Conservation (phyloP, 1,140 invertebrate genomes). For the Lordiphosa stackelbergi region DNA sequence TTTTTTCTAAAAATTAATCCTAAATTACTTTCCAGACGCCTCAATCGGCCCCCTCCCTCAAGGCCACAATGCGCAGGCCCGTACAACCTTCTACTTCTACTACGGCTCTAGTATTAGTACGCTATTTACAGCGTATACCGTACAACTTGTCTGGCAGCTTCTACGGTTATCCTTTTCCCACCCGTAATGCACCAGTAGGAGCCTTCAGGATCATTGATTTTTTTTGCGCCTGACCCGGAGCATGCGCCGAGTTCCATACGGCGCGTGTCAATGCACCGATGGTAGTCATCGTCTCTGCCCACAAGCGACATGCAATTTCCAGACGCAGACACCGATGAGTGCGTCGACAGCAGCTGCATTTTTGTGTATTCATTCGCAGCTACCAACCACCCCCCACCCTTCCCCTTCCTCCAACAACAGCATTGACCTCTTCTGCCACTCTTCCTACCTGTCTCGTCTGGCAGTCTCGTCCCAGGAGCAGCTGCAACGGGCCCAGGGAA, state of each 20-base stretch:
- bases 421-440: conserved; percentile 1
- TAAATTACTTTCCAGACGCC: neutral
- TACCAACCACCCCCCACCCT: neutral
- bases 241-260: conserved; percentile 38
- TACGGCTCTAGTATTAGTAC: conserved; percentile 61
- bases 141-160: conserved; percentile 14
- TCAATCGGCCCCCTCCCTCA: neutral
- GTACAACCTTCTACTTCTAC: conserved; percentile 48
- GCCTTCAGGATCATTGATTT: conserved; percentile 65
- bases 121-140: conserved; percentile 60
- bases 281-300: neutral
- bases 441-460: conserved; percentile 10
- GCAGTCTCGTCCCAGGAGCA: conserved; percentile 7
- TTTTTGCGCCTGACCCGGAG: conserved; percentile 30
- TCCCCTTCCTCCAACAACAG: conserved; percentile 1
- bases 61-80: conserved; percentile 10
- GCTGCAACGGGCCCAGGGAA: neutral
- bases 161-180: conserved; percentile 51
- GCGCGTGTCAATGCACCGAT: conserved; percentile 70
- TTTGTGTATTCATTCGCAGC: conserved; percentile 20
- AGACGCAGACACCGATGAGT: conserved; percentile 26
- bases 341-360: conserved; percentile 58
- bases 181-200: conserved; percentile 16
- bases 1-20: neutral
- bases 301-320: conserved; percentile 43